Evolutionary conservation across 2,888 invertebrate genomes (phyloP), one percentile per base, ranked within the genome.

Genomic region (Machimus rusticus): DNA sequence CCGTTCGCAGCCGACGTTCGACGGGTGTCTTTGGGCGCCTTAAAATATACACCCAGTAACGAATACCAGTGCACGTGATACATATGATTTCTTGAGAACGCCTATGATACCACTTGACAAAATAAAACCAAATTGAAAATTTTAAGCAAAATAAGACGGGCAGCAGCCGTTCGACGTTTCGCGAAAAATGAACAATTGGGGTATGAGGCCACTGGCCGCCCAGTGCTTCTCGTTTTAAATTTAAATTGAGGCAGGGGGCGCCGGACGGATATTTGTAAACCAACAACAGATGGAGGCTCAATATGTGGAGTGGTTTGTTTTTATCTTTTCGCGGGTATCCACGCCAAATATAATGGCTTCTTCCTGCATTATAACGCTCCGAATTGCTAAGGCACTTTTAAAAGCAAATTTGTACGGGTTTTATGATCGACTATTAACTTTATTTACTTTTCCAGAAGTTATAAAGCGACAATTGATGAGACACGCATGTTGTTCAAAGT

Each of bases 141-240:
- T 8, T n/a, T 37, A 39, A 77, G 77, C n/a, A 23, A 79, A 31
- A 34, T 16, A 39, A 76, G 19, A 76, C 39, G 16, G n/a, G 19
- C n/a, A n/a, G 76, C 37, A 19, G 28, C 28, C 6, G n/a, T 55
- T 81, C 55, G 37, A 39, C 46, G 78, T 55, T 55, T 81, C n/a
- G 81, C 81, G 81, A 81, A 81, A 81, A 81, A 51, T 81, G 76
- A 81, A 81, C 28, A 81, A 81, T 81, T 81, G 81, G 81, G 81
- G 31, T 81, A 55, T 81, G 55, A 81, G 81, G 81, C 81, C 81
- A 81, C 31, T 81, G 81, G 39, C 81, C 81, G 81, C 51, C 31
- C 55, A 43, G 31, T 9, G 51, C 55, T 81, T 28, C 46, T 8
- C n/a, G 28, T n/a, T 43, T 81, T 81, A 81, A 55, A 55, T 28